Evolutionary conservation across 2,888 invertebrate species (phyloP), one percentile per base, ranked within the genome.

Genomic region (Drosophila siamana): DNA sequence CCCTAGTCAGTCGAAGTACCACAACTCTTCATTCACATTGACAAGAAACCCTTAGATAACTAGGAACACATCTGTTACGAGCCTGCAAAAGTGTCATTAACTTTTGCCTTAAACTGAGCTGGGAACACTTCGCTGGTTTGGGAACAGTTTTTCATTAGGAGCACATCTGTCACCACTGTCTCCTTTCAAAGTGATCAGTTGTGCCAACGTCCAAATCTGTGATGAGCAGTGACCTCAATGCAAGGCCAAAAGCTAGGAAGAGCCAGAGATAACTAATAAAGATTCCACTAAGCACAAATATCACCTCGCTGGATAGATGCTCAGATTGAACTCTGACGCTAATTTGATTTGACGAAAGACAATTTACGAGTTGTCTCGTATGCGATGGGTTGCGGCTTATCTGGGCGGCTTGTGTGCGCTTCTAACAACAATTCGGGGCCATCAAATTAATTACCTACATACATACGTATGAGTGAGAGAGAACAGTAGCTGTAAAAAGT

Each of bases 401-500:
- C 88, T 62, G 44, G 44, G 52, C 54, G 46, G 61, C 48, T 48
- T 44, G 70, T 62, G 67, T 41, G 69, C 61, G 66, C 69, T 71
- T 69, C 52, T 55, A 64, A 69, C 65, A 63, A 65, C 65, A 63
- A 67, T 83, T 86, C 59, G 63, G 67, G 69, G 69, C 78, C 61
- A 59, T 73, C 65, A 73, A 78, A 86, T 86, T 86, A 88, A 85
- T 86, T 86, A 69, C 61, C 36, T 57, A 64, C 57, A 60, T 62
- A 33, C 33, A 38, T 28, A 28, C 9, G 50, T 5, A 51, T 11
- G 48, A 44, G 15, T 47, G 40, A 48, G 67, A 72, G 43, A 44
- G 43, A 78, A 88, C 84, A 69, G 88, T 80, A 86, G 88, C 84
- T 78, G 86, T 83, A 74, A 87, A 83, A 82, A 87, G 57, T 79